These are phyloP conservation scores for Corythornis madagascariensis DNA, from an alignment of 2,113 vertebrate species.

Conservation along the genomic window DNA sequence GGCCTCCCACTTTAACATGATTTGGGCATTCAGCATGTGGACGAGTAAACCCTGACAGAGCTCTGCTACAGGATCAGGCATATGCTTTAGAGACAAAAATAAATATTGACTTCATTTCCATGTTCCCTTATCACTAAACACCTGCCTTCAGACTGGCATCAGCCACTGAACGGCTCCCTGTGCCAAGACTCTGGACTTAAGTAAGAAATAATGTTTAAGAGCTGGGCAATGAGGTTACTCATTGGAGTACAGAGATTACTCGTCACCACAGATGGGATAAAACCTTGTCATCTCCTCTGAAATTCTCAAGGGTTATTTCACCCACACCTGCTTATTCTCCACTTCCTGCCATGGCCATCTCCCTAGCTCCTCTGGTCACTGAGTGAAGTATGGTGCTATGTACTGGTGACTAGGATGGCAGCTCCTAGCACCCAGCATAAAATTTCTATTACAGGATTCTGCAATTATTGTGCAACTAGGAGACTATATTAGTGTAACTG, in stretches of 20 bases:
- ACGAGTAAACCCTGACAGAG: background rate
- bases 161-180: background rate
- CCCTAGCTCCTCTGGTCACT: background rate
- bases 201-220: background rate
- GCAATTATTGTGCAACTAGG: background rate
- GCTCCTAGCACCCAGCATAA: background rate
- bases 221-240: background rate
- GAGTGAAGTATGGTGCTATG: accelerated
- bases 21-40: background rate
- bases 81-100: constrained; percentile 42
- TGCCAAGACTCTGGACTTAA: background rate
- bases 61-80: background rate
- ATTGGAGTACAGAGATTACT: too few relatives aligned
- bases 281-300: background rate
- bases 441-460: background rate
- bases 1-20: background rate
- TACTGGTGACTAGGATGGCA: background rate
- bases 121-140: background rate
- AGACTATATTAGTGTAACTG: background rate
- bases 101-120: constrained; percentile 17
- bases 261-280: background rate
- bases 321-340: background rate
- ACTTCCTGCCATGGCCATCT: background rate
- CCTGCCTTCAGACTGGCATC: background rate
- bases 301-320: background rate